A percentile compares a stretch with the other conserved stretches of the same genome.
Evolutionary conservation across 1,140 invertebrate genomes (phyloP).

Genomic region (Zaprionus africanus): DNA sequence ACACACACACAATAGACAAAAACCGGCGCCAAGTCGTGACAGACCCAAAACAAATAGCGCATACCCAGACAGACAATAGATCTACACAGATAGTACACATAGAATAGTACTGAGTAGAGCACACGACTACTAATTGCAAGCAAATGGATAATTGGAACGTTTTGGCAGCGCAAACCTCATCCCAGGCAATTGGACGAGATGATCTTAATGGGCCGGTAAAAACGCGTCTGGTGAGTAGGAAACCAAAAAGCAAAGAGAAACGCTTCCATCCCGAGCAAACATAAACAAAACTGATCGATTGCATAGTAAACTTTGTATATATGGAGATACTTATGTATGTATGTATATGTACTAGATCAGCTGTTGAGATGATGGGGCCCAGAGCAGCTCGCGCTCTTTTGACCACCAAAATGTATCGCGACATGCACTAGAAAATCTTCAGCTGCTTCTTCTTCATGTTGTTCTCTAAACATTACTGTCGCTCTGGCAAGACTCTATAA

Average conservation of each 20-base stretch:
- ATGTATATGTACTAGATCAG: constrained; percentile 24
- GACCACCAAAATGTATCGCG: constrained; percentile 29
- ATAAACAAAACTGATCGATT: constrained; percentile 64
- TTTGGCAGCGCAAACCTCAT: constrained; percentile 81
- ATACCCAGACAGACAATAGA: constrained; percentile 18
- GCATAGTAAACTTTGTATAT: constrained; percentile 37
- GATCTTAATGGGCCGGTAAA: constrained; percentile 56
- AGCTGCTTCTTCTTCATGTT: constrained; percentile 30
- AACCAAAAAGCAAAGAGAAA: constrained; percentile 4
- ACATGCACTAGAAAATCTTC: constrained; percentile 50
- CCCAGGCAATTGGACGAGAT: constrained; percentile 76
- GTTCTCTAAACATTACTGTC: constrained; percentile 58
- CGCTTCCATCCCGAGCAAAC: constrained; percentile 30
- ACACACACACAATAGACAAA: constrained; percentile 31
- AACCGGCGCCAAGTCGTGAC: constrained; percentile 12
- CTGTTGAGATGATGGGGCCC: constrained; percentile 29
- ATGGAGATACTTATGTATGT: constrained; percentile 6
- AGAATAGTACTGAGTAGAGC: constrained; percentile 18
- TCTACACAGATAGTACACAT: constrained; percentile 27
- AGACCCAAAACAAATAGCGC: constrained; percentile 19
- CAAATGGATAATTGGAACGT: constrained; percentile 83
- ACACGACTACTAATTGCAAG: constrained; percentile 22
- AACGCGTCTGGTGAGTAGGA: constrained; percentile 76
- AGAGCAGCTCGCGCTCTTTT: constrained; percentile 41
- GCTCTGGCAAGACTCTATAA: constrained; percentile 61